A percentile compares a stretch with the other conserved stretches of the same genome.
phyloP scores from a whole-genome alignment of 1,140 invertebrate species.

The Drosophila arizonae region DNA sequence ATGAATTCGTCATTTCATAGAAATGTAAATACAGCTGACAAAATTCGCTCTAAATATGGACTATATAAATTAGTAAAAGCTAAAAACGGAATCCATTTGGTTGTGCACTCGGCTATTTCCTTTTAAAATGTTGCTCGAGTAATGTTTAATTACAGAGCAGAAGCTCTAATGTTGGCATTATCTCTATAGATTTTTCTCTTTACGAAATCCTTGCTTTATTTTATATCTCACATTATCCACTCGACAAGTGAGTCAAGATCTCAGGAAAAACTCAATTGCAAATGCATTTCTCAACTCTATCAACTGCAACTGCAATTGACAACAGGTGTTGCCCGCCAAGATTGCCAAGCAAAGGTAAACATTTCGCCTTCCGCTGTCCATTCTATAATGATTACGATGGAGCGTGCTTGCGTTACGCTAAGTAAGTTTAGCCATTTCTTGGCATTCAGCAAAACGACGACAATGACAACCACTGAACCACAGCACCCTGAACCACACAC shows the following conservation, averaged over 20 bases:
- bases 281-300: conserved; percentile 25
- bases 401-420: conserved; percentile 40
- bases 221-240: too few relatives aligned
- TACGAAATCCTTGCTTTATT: too few relatives aligned
- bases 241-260: conserved; percentile 1
- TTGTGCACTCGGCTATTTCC: not conserved
- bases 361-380: conserved; percentile 11
- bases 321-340: conserved; percentile 31
- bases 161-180: too few relatives aligned
- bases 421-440: conserved; percentile 56
- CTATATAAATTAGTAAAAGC: too few relatives aligned
- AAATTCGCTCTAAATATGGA: too few relatives aligned
- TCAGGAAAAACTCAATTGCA: conserved; percentile 21
- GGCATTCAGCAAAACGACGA: conserved; percentile 13
- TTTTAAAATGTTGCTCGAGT: too few relatives aligned
- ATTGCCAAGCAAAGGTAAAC: conserved; percentile 24
- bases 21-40: conserved; percentile 5
- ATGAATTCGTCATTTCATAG: conserved; percentile 2
- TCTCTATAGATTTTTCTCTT: too few relatives aligned
- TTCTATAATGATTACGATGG: conserved; percentile 48
- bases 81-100: too few relatives aligned
- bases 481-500: conserved; percentile 3
- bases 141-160: too few relatives aligned
- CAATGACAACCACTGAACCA: conserved; percentile 17
- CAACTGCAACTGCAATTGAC: conserved; percentile 24